A percentile compares a stretch with the other conserved stretches of the same genome.
Conservation (phyloP, 2,888 invertebrate species). For the Tupiocoris notatus region DNA sequence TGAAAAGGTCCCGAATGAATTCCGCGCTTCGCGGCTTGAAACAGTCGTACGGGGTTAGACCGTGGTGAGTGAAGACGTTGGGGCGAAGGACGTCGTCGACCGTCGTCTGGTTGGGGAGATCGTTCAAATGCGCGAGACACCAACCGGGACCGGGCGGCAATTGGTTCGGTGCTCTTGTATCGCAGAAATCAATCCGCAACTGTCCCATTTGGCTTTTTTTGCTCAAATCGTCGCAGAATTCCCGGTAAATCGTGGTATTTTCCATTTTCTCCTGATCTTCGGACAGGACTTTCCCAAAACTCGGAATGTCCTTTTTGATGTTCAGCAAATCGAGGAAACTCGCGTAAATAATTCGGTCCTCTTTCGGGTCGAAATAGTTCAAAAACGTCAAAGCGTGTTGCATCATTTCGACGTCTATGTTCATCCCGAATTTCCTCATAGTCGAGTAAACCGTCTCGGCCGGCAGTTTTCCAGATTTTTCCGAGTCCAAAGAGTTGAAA, state of each 20-base stretch:
- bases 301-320: constrained; percentile 28
- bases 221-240: constrained; percentile 12
- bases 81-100: constrained; percentile 55
- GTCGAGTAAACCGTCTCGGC: constrained; percentile 24
- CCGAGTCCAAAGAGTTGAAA: not conserved
- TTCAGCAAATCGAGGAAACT: constrained; percentile 35
- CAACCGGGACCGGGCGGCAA: constrained; percentile 33
- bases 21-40: constrained; percentile 39
- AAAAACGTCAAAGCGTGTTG: constrained; percentile 13
- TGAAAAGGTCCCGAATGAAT: constrained; percentile 41
- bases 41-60: constrained; percentile 46
- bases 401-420: constrained; percentile 16
- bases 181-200: constrained; percentile 2
- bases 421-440: constrained; percentile 6
- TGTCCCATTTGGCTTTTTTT: not conserved
- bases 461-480: constrained; percentile 5
- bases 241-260: constrained; percentile 11
- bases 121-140: constrained; percentile 35
- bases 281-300: constrained; percentile 24
- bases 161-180: constrained; percentile 5
- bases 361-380: constrained; percentile 2
- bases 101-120: constrained; percentile 45
- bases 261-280: not conserved
- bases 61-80: constrained; percentile 55
- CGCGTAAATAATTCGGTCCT: constrained; percentile 24